phyloP scores from a whole-genome alignment of 2,113 vertebrate genomes.

The Cephalopholis sonnerati region DNA sequence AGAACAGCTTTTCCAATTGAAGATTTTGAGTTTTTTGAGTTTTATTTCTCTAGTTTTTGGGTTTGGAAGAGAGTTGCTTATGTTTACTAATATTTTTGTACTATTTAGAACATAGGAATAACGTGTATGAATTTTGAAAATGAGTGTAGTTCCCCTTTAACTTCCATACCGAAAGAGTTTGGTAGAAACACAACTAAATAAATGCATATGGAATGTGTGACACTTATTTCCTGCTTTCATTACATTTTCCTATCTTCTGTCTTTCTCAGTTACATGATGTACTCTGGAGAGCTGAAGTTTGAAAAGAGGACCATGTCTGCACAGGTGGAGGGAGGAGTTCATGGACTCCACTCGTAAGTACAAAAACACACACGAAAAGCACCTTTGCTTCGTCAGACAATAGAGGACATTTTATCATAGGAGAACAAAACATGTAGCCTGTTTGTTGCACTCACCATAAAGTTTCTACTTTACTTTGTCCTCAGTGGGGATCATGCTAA shows the following conservation, averaged over 20 bases:
- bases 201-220: too few relatives aligned
- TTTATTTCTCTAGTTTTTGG: too few relatives aligned
- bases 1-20: too few relatives aligned
- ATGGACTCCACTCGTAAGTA: constrained; percentile 96
- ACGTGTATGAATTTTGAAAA: too few relatives aligned
- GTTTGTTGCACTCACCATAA: background rate
- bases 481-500: background rate
- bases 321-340: constrained; percentile 94
- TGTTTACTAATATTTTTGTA: too few relatives aligned
- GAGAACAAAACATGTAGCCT: background rate
- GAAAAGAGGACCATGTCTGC: constrained; percentile 96
- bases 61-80: too few relatives aligned
- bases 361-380: background rate
- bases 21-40: too few relatives aligned
- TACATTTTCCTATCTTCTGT: background rate
- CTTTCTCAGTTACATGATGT: constrained; percentile 93
- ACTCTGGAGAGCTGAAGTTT: constrained; percentile 95
- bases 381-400: background rate
- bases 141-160: too few relatives aligned
- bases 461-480: background rate
- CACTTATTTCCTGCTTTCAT: too few relatives aligned
- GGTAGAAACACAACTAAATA: too few relatives aligned
- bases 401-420: background rate
- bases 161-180: background rate
- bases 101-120: too few relatives aligned